A percentile compares a stretch with the other conserved stretches of the same genome.
Conservation (phyloP, 2,888 invertebrate species). For the Frankliniella fusca region DNA sequence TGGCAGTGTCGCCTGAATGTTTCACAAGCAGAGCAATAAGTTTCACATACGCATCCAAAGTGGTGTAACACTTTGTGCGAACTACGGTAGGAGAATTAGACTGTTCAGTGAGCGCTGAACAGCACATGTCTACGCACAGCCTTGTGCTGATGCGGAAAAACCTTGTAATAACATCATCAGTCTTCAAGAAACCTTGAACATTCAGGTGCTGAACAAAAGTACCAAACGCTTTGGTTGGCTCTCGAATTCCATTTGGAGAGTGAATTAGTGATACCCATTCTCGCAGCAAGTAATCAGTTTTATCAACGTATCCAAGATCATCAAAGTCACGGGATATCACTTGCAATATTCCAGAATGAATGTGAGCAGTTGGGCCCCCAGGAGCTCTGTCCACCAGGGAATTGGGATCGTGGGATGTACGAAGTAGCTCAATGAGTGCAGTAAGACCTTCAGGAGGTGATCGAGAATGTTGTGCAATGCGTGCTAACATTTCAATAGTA, state of each 20-base stretch:
- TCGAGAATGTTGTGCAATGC: conserved; percentile 69
- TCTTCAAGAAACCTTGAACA: conserved; percentile 89
- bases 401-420: conserved; percentile 68
- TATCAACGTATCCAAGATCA: conserved; percentile 91
- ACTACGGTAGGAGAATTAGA: conserved; percentile 56
- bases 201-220: conserved; percentile 93
- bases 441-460: conserved; percentile 81
- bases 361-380: conserved; percentile 81
- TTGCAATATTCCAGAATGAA: conserved; percentile 87
- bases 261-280: conserved; percentile 90
- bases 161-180: conserved; percentile 93
- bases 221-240: conserved; percentile 85
- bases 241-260: conserved; percentile 71
- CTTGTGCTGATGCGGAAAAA: conserved; percentile 96
- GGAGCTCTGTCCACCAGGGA: conserved; percentile 73
- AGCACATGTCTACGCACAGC: conserved; percentile 92
- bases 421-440: conserved; percentile 73
- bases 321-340: conserved; percentile 80
- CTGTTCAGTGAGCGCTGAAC: conserved; percentile 74
- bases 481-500: conserved; percentile 77
- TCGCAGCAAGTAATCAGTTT: conserved; percentile 86
- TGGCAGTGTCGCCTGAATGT: conserved; percentile 83
- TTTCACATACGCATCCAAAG: conserved; percentile 91
- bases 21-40: conserved; percentile 92
- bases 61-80: conserved; percentile 89